Base-by-base conservation (phyloP, 1,140 invertebrate genomes). In the Drosophila erecta region DNA sequence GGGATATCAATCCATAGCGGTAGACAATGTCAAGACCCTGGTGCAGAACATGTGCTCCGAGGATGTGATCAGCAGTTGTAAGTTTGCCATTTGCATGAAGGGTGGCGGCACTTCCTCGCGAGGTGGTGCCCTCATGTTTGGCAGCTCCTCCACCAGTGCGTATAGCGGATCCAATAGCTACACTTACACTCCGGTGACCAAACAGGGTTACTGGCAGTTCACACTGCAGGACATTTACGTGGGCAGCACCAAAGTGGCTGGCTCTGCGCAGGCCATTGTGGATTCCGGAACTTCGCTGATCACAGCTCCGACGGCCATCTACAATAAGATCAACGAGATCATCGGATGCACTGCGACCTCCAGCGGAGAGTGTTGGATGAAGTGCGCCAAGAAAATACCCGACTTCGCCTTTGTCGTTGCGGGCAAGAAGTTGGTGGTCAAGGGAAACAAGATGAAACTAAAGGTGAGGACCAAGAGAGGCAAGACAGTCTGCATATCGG, bases 81-180 rank as follows among this genome's bases (percentile, higher is more conserved):
- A 98, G 30, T 99, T 99, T 93, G 98, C 98, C 58, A 99, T 99
- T 92, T 99, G 98, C 92, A 94, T 99, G 7, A 97, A 95, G 92
- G 91, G 93, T 2, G 73, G 73, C 15, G 64, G 74, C n/a, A 70
- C 43, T 12, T 77, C 74, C 0, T 22, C 8, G 3, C 53, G 65
- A 8, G 75, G 75, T 0, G 75, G 73, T 14, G 59, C 54, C 3
- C n/a, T 81, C 0, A 60, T 54, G 12, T 76, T 81, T 14, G 78
- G 78, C 10, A 70, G 65, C 38, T 49, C 49, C 3, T 38, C 72
- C 5, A 56, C 62, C 11, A 81, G 51, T 2, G 22, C 58, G 10
- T 80, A 77, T 11, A 79, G 49, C 4, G 75, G 75, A 11, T 47
- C 50, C 11, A 27, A 79, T 10, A 53, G 33, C 60, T 75, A 75